Percentiles rank a stretch among this genome's conserved stretches.
phyloP scores from a whole-genome alignment of 2,113 vertebrate genomes.

The Coptodon rendalli region DNA sequence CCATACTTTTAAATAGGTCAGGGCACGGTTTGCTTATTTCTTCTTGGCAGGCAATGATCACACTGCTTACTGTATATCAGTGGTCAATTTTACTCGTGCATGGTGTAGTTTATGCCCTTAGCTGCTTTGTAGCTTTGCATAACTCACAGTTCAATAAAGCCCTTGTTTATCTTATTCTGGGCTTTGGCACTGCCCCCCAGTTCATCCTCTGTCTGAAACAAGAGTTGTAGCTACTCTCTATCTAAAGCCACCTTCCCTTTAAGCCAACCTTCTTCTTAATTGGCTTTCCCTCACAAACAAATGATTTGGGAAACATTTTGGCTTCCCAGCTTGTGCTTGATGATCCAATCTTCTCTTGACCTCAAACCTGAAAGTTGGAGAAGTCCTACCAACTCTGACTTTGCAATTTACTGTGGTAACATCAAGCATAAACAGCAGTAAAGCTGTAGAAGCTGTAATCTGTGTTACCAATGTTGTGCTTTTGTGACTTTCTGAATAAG shows the following conservation, averaged over 20 bases:
- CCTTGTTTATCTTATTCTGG: neutral
- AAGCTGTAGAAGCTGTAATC: neutral
- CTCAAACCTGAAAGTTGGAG: neutral
- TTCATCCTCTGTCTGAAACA: neutral
- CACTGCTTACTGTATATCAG: neutral
- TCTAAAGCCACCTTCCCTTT: neutral
- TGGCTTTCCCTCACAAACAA: neutral
- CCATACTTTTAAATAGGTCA: neutral
- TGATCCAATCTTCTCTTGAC: neutral
- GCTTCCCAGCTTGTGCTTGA: neutral
- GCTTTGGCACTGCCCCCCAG: neutral
- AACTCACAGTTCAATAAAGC: neutral
- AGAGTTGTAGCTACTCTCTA: neutral
- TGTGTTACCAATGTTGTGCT: neutral
- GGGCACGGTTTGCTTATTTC: neutral
- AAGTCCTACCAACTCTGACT: neutral
- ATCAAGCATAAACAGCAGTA: neutral
- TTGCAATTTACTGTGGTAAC: neutral
- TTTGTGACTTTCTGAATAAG: neutral
- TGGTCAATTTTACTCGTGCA: neutral
- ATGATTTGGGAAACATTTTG: neutral
- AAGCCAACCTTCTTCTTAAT: neutral
- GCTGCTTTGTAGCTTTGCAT: neutral
- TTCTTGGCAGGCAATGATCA: neutral
- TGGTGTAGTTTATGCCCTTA: neutral